Evolutionary conservation across 2,888 invertebrate species (phyloP).

Genomic region (Apocheima hispidaria): DNA sequence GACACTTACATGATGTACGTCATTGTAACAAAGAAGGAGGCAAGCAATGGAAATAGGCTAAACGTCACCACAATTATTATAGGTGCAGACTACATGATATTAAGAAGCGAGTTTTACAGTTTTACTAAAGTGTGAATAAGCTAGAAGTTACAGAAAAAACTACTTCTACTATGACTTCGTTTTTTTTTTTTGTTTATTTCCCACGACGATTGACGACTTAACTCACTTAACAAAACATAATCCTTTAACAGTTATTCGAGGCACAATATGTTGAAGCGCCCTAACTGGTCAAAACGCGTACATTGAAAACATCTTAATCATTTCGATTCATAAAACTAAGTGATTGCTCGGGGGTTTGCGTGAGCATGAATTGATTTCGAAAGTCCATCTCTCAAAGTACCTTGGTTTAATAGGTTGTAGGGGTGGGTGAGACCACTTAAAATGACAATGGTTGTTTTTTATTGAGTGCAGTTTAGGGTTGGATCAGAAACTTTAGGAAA

Average conservation of each 20-base stretch:
- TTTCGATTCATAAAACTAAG: conserved; percentile 85
- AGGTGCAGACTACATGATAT: too few relatives aligned
- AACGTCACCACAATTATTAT: too few relatives aligned
- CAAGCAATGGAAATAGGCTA: too few relatives aligned
- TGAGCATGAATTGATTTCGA: conserved; percentile 78
- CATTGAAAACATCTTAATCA: conserved; percentile 83
- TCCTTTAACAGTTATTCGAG: conserved; percentile 80
- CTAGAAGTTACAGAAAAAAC: not conserved
- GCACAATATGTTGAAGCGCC: conserved; percentile 78
- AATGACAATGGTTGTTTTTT: conserved; percentile 41
- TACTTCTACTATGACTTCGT: not conserved
- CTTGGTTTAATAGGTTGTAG: conserved; percentile 54
- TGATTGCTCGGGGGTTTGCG: conserved; percentile 82
- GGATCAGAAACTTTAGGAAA: conserved; percentile 13
- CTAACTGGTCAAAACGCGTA: conserved; percentile 66
- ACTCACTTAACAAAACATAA: conserved; percentile 52
- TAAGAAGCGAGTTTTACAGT: too few relatives aligned
- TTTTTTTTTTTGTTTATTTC: conserved; percentile 49
- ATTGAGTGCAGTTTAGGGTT: conserved; percentile 29
- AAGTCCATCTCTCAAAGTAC: conserved; percentile 78
- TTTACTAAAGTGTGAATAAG: too few relatives aligned
- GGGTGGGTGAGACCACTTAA: conserved; percentile 52
- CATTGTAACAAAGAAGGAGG: too few relatives aligned
- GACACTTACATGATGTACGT: too few relatives aligned
- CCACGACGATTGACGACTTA: conserved; percentile 33